These are phyloP conservation scores for Anguilla obscura DNA, from an alignment of 2,797 vertebrate species.

Conservation along the genomic window DNA sequence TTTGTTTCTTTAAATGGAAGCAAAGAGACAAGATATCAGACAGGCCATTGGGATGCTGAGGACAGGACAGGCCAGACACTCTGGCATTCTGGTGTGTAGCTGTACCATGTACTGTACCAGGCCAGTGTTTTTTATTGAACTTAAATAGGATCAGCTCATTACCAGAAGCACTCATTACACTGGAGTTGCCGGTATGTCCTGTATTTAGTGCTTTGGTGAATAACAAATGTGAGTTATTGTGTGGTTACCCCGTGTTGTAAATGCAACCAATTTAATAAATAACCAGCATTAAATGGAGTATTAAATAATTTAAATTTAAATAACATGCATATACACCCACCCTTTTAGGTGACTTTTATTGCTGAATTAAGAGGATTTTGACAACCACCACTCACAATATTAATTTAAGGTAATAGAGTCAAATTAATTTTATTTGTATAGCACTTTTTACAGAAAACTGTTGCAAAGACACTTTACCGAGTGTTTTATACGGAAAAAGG, in stretches of 20 bases:
- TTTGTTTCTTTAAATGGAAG: neutral
- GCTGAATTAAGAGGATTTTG: too few relatives aligned
- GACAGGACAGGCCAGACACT: neutral
- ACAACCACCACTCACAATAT: too few relatives aligned
- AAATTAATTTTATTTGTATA: too few relatives aligned
- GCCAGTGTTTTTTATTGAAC: neutral
- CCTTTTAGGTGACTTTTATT: too few relatives aligned
- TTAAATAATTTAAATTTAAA: too few relatives aligned
- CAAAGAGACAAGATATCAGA: neutral
- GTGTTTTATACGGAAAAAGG: too few relatives aligned
- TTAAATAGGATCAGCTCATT: neutral
- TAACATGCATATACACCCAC: too few relatives aligned
- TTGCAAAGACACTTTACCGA: too few relatives aligned
- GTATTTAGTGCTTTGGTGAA: neutral
- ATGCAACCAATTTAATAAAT: neutral
- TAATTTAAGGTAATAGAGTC: too few relatives aligned
- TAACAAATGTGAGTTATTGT: neutral
- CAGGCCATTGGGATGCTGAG: neutral
- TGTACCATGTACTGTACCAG: neutral
- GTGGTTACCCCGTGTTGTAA: neutral
- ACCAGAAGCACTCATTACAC: neutral
- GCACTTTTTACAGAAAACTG: too few relatives aligned
- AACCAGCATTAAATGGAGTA: too few relatives aligned
- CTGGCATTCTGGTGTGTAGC: neutral
- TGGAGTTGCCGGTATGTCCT: neutral